A percentile compares a stretch with the other conserved stretches of the same genome.
These are phyloP conservation scores for Cantharis lateralis DNA, from an alignment of 2,888 invertebrate genomes.

Conservation along the genomic window DNA sequence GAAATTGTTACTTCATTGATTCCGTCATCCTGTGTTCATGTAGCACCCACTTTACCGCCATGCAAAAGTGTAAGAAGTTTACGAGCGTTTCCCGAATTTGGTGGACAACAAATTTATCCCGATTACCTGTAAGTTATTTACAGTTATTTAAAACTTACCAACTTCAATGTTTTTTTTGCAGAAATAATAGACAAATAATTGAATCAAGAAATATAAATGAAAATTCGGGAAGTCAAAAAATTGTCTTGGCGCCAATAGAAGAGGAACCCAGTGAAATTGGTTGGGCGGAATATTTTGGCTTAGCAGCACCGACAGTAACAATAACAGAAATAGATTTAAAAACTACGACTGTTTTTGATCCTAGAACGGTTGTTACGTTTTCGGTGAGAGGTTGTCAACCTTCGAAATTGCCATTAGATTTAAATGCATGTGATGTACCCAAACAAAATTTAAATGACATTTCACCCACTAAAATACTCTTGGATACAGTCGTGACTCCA, in stretches of 20 bases:
- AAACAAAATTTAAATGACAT: conserved; percentile 12
- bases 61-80: conserved; percentile 51
- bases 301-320: conserved; percentile 51
- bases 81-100: conserved; percentile 43
- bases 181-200: neutral
- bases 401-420: conserved; percentile 47
- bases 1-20: conserved; percentile 46
- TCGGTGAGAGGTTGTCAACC: conserved; percentile 54
- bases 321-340: conserved; percentile 43
- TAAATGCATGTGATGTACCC: conserved; percentile 40
- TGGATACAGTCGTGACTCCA: conserved; percentile 13
- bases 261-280: conserved; percentile 23
- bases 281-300: conserved; percentile 52
- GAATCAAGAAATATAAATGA: neutral
- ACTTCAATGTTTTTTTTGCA: neutral
- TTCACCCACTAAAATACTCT: conserved; percentile 8
- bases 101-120: conserved; percentile 16
- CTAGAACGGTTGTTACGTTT: conserved; percentile 51
- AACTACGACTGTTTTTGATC: conserved; percentile 47
- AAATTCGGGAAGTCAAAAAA: neutral
- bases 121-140: conserved; percentile 14
- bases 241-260: conserved; percentile 4
- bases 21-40: conserved; percentile 54
- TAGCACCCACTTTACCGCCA: conserved; percentile 51
- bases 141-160: too few relatives aligned